These are phyloP conservation scores for Fragum fragum DNA, from an alignment of 2,888 invertebrate species.

Conservation along the genomic window DNA sequence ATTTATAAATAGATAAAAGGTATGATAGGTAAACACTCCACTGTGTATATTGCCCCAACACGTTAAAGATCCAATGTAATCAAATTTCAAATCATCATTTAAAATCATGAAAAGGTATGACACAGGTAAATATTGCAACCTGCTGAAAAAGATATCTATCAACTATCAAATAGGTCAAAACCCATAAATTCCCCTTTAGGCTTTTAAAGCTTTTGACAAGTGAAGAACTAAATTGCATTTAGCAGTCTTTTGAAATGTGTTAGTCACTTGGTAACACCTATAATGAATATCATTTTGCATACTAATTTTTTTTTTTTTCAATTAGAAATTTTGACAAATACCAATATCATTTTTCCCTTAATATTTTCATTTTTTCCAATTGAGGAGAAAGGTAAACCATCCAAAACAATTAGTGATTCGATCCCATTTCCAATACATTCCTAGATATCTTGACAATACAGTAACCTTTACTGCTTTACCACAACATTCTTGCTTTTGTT, in stretches of 20 bases:
- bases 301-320: no score
- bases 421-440: neutral
- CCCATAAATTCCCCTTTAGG: neutral
- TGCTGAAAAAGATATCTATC: neutral
- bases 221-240: neutral
- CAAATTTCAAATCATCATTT: neutral
- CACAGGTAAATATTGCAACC: neutral
- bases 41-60: neutral
- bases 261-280: no score
- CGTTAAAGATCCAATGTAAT: neutral
- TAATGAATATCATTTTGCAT: no score
- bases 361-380: neutral
- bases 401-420: neutral
- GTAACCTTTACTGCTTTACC: neutral
- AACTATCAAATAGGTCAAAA: neutral
- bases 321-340: no score
- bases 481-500: neutral
- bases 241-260: no score
- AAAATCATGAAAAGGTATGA: neutral
- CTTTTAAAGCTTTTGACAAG: neutral
- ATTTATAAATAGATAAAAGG: conserved; percentile 28
- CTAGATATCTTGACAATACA: neutral
- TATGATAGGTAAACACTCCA: neutral
- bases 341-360: no score
- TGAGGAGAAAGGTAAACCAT: neutral